Evolutionary conservation across 1,140 invertebrate species (phyloP), one percentile per base, ranked within the genome.

Genomic region (Conus betulinus): DNA sequence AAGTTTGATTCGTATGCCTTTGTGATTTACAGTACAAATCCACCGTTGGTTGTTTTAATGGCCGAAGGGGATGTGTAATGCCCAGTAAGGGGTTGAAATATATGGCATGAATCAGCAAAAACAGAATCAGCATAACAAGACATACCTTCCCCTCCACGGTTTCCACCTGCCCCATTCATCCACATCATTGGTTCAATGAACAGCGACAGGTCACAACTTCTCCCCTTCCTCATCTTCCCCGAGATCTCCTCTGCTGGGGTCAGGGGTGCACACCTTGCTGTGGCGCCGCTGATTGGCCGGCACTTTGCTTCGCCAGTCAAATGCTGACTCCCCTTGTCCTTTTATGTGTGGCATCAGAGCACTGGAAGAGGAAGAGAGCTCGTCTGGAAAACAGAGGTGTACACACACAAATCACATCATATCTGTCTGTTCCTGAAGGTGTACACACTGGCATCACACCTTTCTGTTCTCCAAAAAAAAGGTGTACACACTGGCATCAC

Each of bases 111-210:
- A 39, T 39, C 39, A 39, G 39, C 39, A 0, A 39, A 39, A 39
- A 39, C 39, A 39, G 39, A 39, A 39, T 39, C 39, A n/a, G n/a
- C 39, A 39, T 39, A 39, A 39, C 39, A 39, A 60, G 15, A 60
- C 57, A 60, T 91, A 94, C 91, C 91, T 94, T 71, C 93, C 92
- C 57, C 92, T 88, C n/a, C 91, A 76, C 13, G 53, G n/a, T n/a
- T 27, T 91, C 60, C 13, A 93, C 91, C 7, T 88, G 88, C 7
- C 90, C 87, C 57, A n/a, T 88, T 89, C 93, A 94, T 94, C 93
- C 93, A 94, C 55, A 89, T 76, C 1, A 94, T 86, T 53, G 93
- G 93, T 85, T 94, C 92, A 5, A 93, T 91, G 83, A 94, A 94
- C 60, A 93, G 85, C 5, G 93, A 93, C 63, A 84, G 86, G 10